Evolutionary conservation across 2,888 invertebrate species (phyloP), one percentile per base, ranked within the genome.

Genomic region (Drosophila meridionalis): DNA sequence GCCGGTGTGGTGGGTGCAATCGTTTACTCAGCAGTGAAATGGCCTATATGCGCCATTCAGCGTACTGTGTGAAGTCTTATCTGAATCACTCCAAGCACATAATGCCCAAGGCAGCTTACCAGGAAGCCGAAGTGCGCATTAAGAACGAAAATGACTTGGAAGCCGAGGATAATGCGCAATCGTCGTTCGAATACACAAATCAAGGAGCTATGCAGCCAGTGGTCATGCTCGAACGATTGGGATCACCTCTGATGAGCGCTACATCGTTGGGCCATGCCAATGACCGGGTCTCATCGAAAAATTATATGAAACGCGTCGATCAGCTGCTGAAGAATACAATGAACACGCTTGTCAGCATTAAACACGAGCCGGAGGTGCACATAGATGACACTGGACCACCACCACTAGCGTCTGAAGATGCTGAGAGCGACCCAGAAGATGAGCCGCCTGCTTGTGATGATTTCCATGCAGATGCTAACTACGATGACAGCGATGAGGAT

Each of bases 1-100:
- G 87, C 58, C 83, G 83, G 48, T 93, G 93, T 75, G 91, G 91
- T 12, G 92, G 93, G 38, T 93, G 93, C 76, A 91, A 87, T 71
- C 87, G 89, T 14, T 40, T 73, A 3, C 67, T 88, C 8, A 84
- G 82, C 57, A 89, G 77, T 50, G 91, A 92, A 38, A 59, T 72
- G 3, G 89, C 92, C 43, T 92, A 90, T 60, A 76, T 92, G 65
- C 82, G 84, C 26, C 92, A 92, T 83, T 90, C 92, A 55, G 89
- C 92, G 7, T 53, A 69, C 34, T 92, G 92, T 69, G n/a, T 84
- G 2, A 90, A 90, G 67, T 86, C 83, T 8, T 92, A 89, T 63
- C 73, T 91, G 36, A 87, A 63, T 61, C 86, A 91, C 69, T 92
- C 92, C 1, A 87, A 81, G 53, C 91, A 92, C 73, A 91, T 92